Evolutionary conservation across 1,140 invertebrate species (phyloP).

Genomic region (Hycleus cichorii): DNA sequence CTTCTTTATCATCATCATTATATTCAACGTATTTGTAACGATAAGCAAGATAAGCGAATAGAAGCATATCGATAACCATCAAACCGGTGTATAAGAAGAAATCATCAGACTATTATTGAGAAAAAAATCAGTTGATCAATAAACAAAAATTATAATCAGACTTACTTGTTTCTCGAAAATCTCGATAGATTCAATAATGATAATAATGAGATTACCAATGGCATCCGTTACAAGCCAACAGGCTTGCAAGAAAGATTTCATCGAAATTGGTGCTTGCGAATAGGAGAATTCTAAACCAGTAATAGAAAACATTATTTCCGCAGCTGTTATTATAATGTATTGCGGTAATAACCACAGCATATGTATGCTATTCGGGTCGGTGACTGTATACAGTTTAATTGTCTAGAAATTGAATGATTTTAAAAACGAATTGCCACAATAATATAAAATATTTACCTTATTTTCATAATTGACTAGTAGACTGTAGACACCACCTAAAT

Average conservation of each 20-base stretch:
- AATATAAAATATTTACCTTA: not conserved
- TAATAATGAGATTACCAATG: conserved; percentile 83
- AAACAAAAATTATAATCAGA: conserved; percentile 35
- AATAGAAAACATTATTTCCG: conserved; percentile 80
- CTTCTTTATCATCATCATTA: conserved; percentile 17
- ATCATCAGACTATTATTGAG: conserved; percentile 60
- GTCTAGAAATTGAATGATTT: too few species aligned
- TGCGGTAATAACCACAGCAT: conserved; percentile 83
- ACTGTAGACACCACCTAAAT: not conserved
- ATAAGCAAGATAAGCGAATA: conserved; percentile 72
- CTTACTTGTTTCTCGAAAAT: conserved; percentile 57
- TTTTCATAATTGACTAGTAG: not conserved
- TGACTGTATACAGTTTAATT: conserved; percentile 39
- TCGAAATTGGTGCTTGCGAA: conserved; percentile 77
- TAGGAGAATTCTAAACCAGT: conserved; percentile 91
- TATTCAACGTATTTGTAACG: conserved; percentile 57
- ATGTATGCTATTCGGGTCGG: conserved; percentile 61
- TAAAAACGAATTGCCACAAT: too few species aligned
- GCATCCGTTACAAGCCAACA: conserved; percentile 85
- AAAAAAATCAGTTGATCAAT: conserved; percentile 8
- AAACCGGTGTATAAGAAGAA: conserved; percentile 83
- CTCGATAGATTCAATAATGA: conserved; percentile 63
- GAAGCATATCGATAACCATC: conserved; percentile 73
- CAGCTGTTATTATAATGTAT: conserved; percentile 77
- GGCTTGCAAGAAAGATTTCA: conserved; percentile 89